Evolutionary conservation across 2,797 vertebrate genomes (phyloP).

Genomic region (Acanthurus leucopareius): DNA sequence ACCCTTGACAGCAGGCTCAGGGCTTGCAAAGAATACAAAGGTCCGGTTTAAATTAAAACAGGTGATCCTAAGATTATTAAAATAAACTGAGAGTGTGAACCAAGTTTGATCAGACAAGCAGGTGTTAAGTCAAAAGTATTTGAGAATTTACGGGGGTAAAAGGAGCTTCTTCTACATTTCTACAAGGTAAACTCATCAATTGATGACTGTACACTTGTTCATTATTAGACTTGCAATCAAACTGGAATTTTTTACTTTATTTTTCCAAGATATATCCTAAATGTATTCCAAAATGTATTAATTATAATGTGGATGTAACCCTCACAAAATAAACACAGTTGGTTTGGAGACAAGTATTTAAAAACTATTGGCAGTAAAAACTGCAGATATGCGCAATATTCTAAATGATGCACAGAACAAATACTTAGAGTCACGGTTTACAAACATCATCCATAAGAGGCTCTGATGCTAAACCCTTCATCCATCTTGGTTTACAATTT

Average conservation of each 20-base stretch:
- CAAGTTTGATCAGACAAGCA: neutral
- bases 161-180: no score
- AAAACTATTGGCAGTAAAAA: neutral
- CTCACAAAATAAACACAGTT: no score
- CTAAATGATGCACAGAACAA: neutral
- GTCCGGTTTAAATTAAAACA: neutral
- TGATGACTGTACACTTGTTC: no score
- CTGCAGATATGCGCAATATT: neutral
- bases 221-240: no score
- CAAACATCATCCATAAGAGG: neutral
- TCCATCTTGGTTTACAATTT: constrained; percentile 33
- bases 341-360: neutral
- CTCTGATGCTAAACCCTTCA: constrained; percentile 20
- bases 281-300: no score
- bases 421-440: neutral
- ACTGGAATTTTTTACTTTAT: no score
- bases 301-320: no score
- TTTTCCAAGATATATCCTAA: no score
- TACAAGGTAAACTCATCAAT: no score
- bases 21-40: neutral
- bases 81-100: neutral
- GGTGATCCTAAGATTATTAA: neutral
- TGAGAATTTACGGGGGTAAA: no score
- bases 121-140: no score
- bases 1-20: neutral